phyloP scores from a whole-genome alignment of 37 sponge, comb jelly and placozoan genomes.

The Amphimedon queenslandica region DNA sequence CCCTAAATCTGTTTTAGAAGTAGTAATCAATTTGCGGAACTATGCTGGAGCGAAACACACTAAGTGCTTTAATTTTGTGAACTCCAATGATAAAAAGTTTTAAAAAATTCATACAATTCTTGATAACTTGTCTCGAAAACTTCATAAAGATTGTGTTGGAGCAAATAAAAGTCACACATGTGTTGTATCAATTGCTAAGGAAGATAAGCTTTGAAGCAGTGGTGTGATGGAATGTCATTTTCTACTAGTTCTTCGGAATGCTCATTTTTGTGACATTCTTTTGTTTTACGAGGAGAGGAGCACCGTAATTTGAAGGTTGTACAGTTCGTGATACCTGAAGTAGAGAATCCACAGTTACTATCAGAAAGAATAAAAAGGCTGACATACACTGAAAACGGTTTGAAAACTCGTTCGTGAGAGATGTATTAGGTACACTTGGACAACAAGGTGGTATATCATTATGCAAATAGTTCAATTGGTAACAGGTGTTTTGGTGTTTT shows the following conservation, averaged over 20 bases:
- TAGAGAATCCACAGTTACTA: constrained; percentile 8
- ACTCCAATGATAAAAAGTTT: neutral
- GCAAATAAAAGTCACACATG: too few relatives aligned
- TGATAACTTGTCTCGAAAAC: constrained; percentile 1
- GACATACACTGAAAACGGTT: constrained; percentile 27
- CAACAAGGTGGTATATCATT: too few relatives aligned
- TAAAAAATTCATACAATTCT: neutral
- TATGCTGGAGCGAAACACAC: too few relatives aligned
- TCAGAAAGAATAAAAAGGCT: neutral
- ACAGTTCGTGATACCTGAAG: neutral
- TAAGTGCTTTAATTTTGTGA: too few relatives aligned
- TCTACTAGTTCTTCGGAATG: too few relatives aligned
- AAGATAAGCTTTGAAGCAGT: too few relatives aligned
- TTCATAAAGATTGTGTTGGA: neutral
- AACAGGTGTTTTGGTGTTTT: constrained; percentile 23
- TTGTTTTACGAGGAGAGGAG: too few relatives aligned
- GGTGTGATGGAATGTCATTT: too few relatives aligned
- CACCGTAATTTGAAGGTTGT: constrained; percentile 18
- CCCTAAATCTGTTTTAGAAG: constrained; percentile 1
- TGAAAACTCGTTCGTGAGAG: constrained; percentile 23
- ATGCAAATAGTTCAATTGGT: too few relatives aligned
- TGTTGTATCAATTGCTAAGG: too few relatives aligned
- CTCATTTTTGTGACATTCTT: too few relatives aligned
- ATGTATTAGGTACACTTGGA: constrained; percentile 22
- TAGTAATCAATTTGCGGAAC: neutral